Evolutionary conservation across 2,888 invertebrate species (phyloP), one percentile per base, ranked within the genome.

Genomic region (Hypomecis atomaria): DNA sequence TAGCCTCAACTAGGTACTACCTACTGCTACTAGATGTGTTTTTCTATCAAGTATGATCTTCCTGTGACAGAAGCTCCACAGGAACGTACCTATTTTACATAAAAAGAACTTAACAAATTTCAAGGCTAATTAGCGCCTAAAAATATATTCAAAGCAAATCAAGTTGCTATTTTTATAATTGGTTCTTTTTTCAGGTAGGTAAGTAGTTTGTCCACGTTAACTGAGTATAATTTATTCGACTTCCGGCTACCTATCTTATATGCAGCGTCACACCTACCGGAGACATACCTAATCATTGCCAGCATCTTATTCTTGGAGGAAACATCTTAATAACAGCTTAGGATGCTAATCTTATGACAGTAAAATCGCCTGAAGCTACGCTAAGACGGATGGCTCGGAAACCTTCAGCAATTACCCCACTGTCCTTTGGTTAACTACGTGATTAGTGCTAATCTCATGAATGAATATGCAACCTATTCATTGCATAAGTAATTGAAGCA

Each of bases 231-330:
- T 55, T 23, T 38, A 59, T 23, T n/a, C 11, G 38, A 43, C 56
- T 61, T 61, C 55, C 48, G 49, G 37, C 23, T 45, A 49, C 44
- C 23, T 52, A 52, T 36, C 37, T 36, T 34, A 38, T 7, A 11
- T 11, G 34, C 33, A 9, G 8, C 36, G 44, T 23, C 33, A 8
- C 13, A 38, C 37, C 44, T 34, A 11, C 49, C 36, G 42, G 47
- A 48, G 43, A 45, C 42, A 45, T 42, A 48, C 50, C 37, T 47
- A 38, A 57, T 52, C 49, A 65, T 53, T 33, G 33, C 50, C 71
- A 78, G 81, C 79, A 83, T 84, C 74, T 81, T 72, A 83, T 84
- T 79, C 76, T 78, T 71, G 69, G 70, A 81, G 79, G 81, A 84
- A 81, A 78, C 65, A 71, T 74, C 71, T 75, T 80, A 81, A 81